These are phyloP conservation scores for Eubucco bourcierii DNA, from an alignment of 2,113 vertebrate genomes.

Conservation along the genomic window DNA sequence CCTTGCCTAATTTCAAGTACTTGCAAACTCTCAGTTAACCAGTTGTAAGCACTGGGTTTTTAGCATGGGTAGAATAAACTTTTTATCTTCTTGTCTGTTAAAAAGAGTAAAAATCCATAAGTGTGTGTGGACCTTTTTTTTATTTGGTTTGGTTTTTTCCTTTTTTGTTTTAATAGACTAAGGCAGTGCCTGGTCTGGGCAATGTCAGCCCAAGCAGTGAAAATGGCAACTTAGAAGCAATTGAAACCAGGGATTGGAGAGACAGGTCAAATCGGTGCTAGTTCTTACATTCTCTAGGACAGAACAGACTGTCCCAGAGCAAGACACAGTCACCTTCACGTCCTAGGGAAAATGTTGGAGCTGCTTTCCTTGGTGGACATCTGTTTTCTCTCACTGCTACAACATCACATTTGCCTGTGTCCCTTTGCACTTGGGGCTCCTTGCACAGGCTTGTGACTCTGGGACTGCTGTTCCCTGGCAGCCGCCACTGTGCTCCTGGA, in stretches of 20 bases:
- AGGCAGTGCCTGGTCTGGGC: constrained; percentile 27
- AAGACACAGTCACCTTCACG: not conserved
- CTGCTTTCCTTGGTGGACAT: not conserved
- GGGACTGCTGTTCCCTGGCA: not conserved
- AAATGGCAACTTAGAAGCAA: constrained; percentile 41
- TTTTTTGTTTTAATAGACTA: not conserved
- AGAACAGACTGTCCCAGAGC: not conserved
- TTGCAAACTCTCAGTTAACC: constrained; percentile 16
- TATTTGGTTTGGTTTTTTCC: not conserved
- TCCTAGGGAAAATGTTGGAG: rapidly evolving
- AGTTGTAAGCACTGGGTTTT: constrained; percentile 2
- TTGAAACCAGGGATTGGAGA: constrained; percentile 9
- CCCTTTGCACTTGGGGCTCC: rapidly evolving
- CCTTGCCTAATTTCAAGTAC: constrained; percentile 37
- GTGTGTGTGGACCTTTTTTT: not conserved
- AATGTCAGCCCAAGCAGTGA: constrained; percentile 12
- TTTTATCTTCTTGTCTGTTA: not conserved
- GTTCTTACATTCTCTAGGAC: not conserved
- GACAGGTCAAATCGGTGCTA: constrained; percentile 25
- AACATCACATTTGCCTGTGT: not conserved
- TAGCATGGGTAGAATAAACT: not conserved
- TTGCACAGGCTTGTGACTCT: not conserved
- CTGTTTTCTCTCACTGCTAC: not conserved
- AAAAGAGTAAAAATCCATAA: not conserved
- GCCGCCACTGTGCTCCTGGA: not conserved